Conservation (phyloP, 1,140 invertebrate species). For the Bactericera cockerelli region DNA sequence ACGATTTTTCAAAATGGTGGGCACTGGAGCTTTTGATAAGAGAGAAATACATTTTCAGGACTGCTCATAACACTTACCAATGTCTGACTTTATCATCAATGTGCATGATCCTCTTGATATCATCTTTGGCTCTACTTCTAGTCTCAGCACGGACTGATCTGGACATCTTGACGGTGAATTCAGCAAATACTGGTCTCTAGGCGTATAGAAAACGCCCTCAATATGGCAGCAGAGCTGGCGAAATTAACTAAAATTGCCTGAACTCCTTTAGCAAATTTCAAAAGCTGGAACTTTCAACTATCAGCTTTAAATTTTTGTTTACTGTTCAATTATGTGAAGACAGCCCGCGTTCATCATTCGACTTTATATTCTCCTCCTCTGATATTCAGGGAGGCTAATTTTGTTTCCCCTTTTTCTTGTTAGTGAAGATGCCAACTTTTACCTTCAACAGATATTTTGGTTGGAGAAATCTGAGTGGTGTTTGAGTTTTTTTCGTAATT, state of each 20-base stretch:
- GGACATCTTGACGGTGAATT: conserved; percentile 50
- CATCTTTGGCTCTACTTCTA: conserved; percentile 93
- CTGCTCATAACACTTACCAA: conserved; percentile 51
- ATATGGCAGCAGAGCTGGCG: background rate
- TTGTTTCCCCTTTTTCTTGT: too few species aligned
- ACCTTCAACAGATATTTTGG: too few species aligned
- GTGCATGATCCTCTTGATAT: conserved; percentile 96
- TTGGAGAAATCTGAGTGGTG: too few species aligned
- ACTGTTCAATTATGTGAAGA: background rate
- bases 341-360: background rate
- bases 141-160: conserved; percentile 88
- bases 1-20: background rate
- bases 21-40: background rate
- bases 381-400: too few species aligned
- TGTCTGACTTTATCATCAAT: conserved; percentile 95
- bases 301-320: background rate
- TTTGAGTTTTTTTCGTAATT: too few species aligned
- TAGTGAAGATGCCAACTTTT: too few species aligned
- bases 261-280: background rate
- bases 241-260: background rate
- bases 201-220: background rate
- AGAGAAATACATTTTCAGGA: background rate
- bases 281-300: background rate
- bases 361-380: too few species aligned
- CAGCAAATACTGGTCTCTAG: background rate